Conservation (phyloP, 1,140 invertebrate genomes). For the Orchestia grillus region DNA sequence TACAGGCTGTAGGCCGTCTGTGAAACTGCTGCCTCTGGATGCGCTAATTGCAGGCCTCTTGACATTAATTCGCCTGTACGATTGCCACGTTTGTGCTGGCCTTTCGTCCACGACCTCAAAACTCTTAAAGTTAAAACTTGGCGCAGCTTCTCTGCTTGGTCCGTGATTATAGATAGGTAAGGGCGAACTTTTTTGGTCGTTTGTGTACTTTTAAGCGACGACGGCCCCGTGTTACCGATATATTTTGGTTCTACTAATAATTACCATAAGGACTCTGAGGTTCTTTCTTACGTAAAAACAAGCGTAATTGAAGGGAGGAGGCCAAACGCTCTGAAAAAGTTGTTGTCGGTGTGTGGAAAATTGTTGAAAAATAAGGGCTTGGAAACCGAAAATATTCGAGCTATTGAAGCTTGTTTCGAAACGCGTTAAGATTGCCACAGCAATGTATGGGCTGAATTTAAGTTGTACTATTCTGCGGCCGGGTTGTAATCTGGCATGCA, state of each 20-base stretch:
- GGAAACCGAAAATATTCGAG: neutral
- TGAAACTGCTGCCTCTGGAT: neutral
- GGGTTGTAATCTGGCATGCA: neutral
- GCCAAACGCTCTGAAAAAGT: neutral
- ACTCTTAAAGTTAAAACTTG: conserved; percentile 12
- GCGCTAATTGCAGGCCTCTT: conserved; percentile 28
- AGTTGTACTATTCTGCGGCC: neutral
- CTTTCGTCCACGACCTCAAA: conserved; percentile 11
- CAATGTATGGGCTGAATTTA: neutral
- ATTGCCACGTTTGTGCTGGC: conserved; percentile 32
- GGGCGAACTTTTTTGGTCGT: neutral
- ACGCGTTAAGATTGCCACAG: neutral
- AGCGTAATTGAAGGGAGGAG: neutral
- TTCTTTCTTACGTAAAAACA: neutral
- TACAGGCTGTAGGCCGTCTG: neutral
- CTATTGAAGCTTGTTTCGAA: neutral
- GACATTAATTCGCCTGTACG: conserved; percentile 19
- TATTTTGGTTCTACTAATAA: neutral
- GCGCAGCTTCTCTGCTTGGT: conserved; percentile 2
- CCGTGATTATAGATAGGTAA: neutral
- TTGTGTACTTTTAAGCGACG: neutral
- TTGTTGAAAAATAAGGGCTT: neutral
- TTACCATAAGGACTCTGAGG: neutral
- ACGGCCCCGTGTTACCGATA: neutral
- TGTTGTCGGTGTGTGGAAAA: neutral